Conservation (phyloP, 2,797 vertebrate species). For the Hipposideros larvatus region DNA sequence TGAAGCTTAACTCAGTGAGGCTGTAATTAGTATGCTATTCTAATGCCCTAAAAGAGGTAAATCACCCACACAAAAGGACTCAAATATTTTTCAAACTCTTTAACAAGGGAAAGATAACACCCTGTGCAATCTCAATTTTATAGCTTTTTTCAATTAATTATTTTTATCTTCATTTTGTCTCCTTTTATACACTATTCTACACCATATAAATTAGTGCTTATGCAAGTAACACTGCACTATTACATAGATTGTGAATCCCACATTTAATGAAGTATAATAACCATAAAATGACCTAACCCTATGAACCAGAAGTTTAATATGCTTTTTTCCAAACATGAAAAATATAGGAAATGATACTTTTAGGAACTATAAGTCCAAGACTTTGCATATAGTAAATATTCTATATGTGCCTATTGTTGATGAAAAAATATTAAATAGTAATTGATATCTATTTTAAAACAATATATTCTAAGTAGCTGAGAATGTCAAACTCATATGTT, state of each 20-base stretch:
- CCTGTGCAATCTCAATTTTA: neutral
- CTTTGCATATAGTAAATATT: neutral
- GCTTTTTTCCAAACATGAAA: constrained; percentile 45
- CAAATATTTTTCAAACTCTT: neutral
- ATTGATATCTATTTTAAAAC: neutral
- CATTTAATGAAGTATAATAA: constrained; percentile 19
- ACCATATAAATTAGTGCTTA: neutral
- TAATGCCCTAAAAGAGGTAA: neutral
- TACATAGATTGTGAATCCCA: neutral
- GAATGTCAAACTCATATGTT: neutral
- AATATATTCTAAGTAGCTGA: neutral
- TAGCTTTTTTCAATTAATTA: neutral
- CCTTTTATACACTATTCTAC: neutral
- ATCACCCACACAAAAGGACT: neutral
- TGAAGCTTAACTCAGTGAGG: neutral
- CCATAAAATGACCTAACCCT: constrained; percentile 33
- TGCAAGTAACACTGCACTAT: neutral
- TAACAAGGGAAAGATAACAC: neutral
- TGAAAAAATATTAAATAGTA: neutral
- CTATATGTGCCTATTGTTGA: neutral
- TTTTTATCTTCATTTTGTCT: neutral
- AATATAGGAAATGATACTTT: constrained; percentile 16
- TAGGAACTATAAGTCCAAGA: neutral
- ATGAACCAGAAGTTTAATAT: constrained; percentile 6
- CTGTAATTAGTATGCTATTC: neutral